A percentile compares a stretch with the other conserved stretches of the same genome.
Evolutionary conservation across 2,888 invertebrate species (phyloP).

Genomic region (Emmelina monodactyla): DNA sequence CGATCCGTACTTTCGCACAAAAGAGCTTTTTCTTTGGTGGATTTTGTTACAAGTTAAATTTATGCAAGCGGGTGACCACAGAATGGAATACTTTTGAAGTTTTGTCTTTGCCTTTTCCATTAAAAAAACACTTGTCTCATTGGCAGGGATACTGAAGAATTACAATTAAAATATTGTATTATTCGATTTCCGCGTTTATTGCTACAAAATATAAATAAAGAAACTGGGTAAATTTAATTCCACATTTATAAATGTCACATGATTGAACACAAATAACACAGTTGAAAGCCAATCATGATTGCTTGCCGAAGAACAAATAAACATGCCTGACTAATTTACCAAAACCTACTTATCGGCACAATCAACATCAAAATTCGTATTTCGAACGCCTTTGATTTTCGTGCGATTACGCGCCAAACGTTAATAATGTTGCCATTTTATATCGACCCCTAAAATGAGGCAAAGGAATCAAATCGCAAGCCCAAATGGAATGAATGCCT

Average conservation of each 20-base stretch:
- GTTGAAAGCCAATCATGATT: slow-evolving; percentile 6
- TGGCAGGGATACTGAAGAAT: too few relatives aligned
- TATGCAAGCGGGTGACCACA: slow-evolving; percentile 52
- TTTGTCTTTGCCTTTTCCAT: not conserved
- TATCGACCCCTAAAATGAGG: slow-evolving; percentile 20
- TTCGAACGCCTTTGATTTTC: slow-evolving; percentile 42
- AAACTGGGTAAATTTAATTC: too few relatives aligned
- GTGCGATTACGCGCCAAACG: slow-evolving; percentile 41
- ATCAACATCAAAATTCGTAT: slow-evolving; percentile 34
- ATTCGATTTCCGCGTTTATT: too few relatives aligned
- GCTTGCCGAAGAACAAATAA: slow-evolving; percentile 28
- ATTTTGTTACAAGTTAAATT: slow-evolving; percentile 22
- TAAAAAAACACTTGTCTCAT: too few relatives aligned
- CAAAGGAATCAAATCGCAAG: slow-evolving; percentile 20
- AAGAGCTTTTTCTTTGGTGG: slow-evolving; percentile 29
- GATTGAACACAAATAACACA: slow-evolving; percentile 5
- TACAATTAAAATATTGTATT: too few relatives aligned
- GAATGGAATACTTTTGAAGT: too few relatives aligned
- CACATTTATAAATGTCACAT: not conserved
- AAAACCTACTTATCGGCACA: slow-evolving; percentile 39
- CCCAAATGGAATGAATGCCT: slow-evolving; percentile 35
- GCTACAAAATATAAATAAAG: too few relatives aligned
- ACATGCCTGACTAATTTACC: slow-evolving; percentile 31
- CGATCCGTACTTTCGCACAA: slow-evolving; percentile 42
- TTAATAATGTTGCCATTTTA: slow-evolving; percentile 42